Evolutionary conservation across 2,888 invertebrate species (phyloP).

Genomic region (Limulus polyphemus): DNA sequence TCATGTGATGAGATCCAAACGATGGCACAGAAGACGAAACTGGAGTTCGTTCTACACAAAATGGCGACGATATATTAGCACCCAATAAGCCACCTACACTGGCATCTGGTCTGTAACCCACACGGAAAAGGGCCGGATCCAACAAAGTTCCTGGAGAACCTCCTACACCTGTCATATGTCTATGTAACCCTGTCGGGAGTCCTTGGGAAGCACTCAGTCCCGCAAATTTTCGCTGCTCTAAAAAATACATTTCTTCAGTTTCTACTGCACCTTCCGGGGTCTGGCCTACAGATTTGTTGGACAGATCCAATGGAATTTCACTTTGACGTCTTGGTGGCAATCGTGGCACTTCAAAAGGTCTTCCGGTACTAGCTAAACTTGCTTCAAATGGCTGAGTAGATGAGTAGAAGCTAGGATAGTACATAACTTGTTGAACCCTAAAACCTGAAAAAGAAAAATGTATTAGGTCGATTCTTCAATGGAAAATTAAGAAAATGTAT

Average conservation of each 20-base stretch:
- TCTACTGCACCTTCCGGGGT: constrained; percentile 52
- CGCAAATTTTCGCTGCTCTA: constrained; percentile 24
- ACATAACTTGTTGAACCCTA: constrained; percentile 7
- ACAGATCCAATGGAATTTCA: constrained; percentile 57
- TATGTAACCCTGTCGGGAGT: constrained; percentile 4
- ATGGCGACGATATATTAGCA: constrained; percentile 13
- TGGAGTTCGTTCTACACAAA: constrained; percentile 16
- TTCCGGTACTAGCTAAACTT: constrained; percentile 8
- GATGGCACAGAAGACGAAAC: constrained; percentile 16
- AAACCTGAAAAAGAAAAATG: no score
- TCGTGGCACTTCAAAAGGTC: constrained; percentile 6
- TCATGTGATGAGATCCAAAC: constrained; percentile 12
- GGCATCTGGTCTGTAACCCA: constrained; percentile 12
- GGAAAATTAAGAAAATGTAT: no score
- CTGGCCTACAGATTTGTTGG: constrained; percentile 75
- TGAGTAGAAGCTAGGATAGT: constrained; percentile 18
- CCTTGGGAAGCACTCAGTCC: constrained; percentile 16
- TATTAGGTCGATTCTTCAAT: no score
- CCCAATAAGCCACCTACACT: constrained; percentile 3
- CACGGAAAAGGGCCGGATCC: constrained; percentile 16
- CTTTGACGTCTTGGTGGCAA: constrained; percentile 46
- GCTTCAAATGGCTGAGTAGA: constrained; percentile 14
- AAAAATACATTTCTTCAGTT: constrained; percentile 17
- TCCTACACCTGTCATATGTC: background rate
- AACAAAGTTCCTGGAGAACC: constrained; percentile 6